Conservation (phyloP, 2,797 vertebrate genomes). For the Hoplostethus mediterraneus region DNA sequence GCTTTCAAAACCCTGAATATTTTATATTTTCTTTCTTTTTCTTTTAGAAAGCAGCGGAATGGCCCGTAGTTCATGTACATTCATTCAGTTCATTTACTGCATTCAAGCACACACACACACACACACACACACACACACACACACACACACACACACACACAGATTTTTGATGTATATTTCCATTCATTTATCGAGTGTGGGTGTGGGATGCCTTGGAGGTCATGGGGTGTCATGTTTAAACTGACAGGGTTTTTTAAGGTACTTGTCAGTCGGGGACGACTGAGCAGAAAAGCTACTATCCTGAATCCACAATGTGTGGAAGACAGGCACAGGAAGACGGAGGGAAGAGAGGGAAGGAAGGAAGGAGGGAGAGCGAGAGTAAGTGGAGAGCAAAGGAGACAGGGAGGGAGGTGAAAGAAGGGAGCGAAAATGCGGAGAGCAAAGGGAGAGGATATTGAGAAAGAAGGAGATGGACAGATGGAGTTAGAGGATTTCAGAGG, state of each 20-base stretch:
- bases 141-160: slow-evolving; percentile 21
- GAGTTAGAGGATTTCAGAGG: too few species aligned
- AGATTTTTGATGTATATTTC: slow-evolving; percentile 46
- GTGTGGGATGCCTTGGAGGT: slow-evolving; percentile 43
- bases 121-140: slow-evolving; percentile 12
- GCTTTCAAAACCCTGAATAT: slow-evolving; percentile 68
- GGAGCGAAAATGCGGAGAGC: slow-evolving; percentile 2
- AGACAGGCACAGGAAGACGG: slow-evolving; percentile 49
- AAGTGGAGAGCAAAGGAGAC: slow-evolving; percentile 11
- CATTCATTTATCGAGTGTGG: slow-evolving; percentile 43
- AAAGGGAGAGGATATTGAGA: slow-evolving; percentile 7
- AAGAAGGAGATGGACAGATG: neutral
- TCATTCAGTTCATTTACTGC: slow-evolving; percentile 25
- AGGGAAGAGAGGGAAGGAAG: slow-evolving; percentile 20
- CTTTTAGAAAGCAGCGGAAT: slow-evolving; percentile 36
- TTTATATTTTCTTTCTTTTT: slow-evolving; percentile 55
- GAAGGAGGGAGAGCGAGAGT: neutral
- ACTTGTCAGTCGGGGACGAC: slow-evolving; percentile 79
- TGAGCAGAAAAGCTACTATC: slow-evolving; percentile 73
- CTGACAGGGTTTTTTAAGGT: slow-evolving; percentile 79
- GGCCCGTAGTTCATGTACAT: slow-evolving; percentile 11
- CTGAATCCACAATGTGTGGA: slow-evolving; percentile 54
- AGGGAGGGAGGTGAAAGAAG: slow-evolving; percentile 11
- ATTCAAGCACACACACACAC: slow-evolving; percentile 7
- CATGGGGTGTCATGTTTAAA: slow-evolving; percentile 69